Base-by-base conservation (phyloP, 2,797 vertebrate genomes). In the Botia kubotai region DNA sequence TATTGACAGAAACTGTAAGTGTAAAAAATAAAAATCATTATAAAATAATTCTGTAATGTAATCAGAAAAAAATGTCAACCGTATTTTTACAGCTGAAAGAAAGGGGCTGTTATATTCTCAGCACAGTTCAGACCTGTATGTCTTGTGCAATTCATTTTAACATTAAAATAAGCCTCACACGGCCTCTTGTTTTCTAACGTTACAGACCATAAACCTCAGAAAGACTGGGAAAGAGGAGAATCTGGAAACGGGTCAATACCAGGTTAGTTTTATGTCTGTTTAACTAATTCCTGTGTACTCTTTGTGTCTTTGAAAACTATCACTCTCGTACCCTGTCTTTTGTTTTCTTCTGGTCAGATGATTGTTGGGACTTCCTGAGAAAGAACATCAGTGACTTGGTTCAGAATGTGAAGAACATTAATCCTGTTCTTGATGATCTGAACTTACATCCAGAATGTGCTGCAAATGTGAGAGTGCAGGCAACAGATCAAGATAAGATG, bases 361-460 rank as follows among this genome's bases (percentile, higher is more conserved):
- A 76, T 65, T 73, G 69, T 78, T 2, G 6, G 13, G 36, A 2
- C 4, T 84, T 87, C 57, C 58, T 88, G n/a, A 78, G 43, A 53
- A 39, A 3, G 13, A 71, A 81, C 17, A 26, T 1, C 10, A 13
- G 55, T n/a, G 0, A 0, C 1, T 46, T 88, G 53, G 39, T 83
- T 46, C 69, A 68, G 48, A 43, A 3, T 0, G 80, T 88, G 33
- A 87, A 77, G 72, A 74, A 75, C 12, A 29, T 81, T n/a, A 65
- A 72, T 5, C n/a, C 66, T 23, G 46, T 87, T 36, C 17, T 84
- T 19, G 87, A 88, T 62, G 48, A 62, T 14, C 69, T 88, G 2
- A 21, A 53, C 1, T 71, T 68, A 16, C 75, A 72, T 1, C 0
- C 2, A 6, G 85, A 88, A 75, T 57, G 13, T 21, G 19, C 48